Evolutionary conservation across 2,888 invertebrate genomes (phyloP).

Genomic region (Drosophila helvetica): DNA sequence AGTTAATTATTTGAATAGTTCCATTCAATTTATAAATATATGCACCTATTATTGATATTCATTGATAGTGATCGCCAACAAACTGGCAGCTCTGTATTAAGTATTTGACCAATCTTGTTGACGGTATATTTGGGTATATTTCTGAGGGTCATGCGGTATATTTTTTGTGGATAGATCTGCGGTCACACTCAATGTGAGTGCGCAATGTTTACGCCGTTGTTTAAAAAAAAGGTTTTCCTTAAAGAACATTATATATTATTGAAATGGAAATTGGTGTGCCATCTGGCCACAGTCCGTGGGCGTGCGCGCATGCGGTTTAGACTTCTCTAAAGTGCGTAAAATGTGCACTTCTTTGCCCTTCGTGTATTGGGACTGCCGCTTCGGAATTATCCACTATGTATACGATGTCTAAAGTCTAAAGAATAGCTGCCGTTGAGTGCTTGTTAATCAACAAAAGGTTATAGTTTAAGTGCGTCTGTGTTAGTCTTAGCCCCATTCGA

Average conservation of each 20-base stretch:
- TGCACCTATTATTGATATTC: too few species aligned
- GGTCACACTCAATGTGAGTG: neutral
- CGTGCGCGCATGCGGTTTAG: neutral
- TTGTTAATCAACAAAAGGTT: too few species aligned
- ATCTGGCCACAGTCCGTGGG: neutral
- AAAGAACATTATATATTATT: neutral
- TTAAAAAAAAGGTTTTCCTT: neutral
- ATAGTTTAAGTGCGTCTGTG: neutral
- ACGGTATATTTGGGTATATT: too few species aligned
- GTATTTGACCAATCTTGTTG: too few species aligned
- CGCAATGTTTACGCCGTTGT: neutral
- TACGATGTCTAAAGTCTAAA: too few species aligned
- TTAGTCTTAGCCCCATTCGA: neutral
- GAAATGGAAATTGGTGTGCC: neutral
- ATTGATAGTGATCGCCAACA: neutral
- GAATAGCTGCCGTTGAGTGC: too few species aligned
- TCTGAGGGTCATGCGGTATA: too few species aligned
- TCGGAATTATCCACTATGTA: too few species aligned
- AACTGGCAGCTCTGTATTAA: neutral
- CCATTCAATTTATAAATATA: too few species aligned
- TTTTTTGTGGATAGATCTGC: too few species aligned
- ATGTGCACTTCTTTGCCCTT: neutral
- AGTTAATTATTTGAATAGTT: too few species aligned
- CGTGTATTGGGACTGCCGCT: too few species aligned
- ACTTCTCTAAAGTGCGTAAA: neutral